These are phyloP conservation scores for Drosophila leontia DNA, from an alignment of 1,140 invertebrate genomes.

Conservation along the genomic window DNA sequence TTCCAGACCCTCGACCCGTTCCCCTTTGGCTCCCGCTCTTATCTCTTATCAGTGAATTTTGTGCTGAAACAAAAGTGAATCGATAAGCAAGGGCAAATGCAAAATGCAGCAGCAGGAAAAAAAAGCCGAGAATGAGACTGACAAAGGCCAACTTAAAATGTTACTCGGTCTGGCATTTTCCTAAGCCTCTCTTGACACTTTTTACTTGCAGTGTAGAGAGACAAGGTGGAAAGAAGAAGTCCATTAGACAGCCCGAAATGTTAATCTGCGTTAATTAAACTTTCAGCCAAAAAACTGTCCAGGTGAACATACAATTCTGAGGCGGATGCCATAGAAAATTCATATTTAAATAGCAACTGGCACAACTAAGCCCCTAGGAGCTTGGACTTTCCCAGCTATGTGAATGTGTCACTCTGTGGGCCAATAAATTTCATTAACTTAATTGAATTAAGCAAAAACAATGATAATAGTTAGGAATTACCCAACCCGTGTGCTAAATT, in stretches of 20 bases:
- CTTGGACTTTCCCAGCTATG: slow-evolving; percentile 12
- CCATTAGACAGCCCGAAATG: slow-evolving; percentile 35
- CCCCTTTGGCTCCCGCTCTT: slow-evolving; percentile 7
- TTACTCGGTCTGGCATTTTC: slow-evolving; percentile 15
- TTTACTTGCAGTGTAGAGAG: background rate
- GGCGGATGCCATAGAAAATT: slow-evolving; percentile 19
- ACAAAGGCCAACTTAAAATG: slow-evolving; percentile 34
- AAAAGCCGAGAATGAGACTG: slow-evolving; percentile 2
- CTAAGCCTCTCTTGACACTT: slow-evolving; percentile 4
- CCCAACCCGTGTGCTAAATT: slow-evolving; percentile 4
- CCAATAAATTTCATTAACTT: slow-evolving; percentile 15
- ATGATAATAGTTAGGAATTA: background rate
- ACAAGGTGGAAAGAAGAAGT: background rate
- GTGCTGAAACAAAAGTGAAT: slow-evolving; percentile 49
- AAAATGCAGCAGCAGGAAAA: slow-evolving; percentile 21
- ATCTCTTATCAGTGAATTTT: slow-evolving; percentile 40
- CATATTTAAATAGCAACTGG: slow-evolving; percentile 14
- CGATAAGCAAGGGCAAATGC: slow-evolving; percentile 51
- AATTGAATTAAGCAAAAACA: slow-evolving; percentile 11
- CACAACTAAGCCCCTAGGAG: slow-evolving; percentile 1
- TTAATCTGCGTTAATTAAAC: slow-evolving; percentile 36
- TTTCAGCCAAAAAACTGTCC: slow-evolving; percentile 27
- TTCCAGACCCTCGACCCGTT: background rate
- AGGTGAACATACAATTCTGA: slow-evolving; percentile 16
- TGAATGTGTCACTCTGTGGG: slow-evolving; percentile 5